These are phyloP conservation scores for Apotomis capreana DNA, from an alignment of 2,888 invertebrate genomes.

Conservation along the genomic window DNA sequence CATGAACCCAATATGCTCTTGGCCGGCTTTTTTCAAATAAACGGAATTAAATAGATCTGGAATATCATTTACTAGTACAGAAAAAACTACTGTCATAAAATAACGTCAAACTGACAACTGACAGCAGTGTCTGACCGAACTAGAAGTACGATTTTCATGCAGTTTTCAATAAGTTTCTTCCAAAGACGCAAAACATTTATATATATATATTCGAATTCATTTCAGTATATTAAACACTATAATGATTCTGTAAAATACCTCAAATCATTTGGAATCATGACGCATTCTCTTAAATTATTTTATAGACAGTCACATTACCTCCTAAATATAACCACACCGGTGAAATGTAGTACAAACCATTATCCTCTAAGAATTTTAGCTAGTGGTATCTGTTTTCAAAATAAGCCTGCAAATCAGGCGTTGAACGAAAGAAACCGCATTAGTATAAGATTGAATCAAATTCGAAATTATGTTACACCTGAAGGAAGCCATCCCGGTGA, in stretches of 20 bases:
- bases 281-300: slow-evolving; percentile 65
- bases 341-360: slow-evolving; percentile 62
- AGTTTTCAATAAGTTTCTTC: slow-evolving; percentile 18
- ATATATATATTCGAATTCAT: neutral
- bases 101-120: slow-evolving; percentile 15
- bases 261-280: slow-evolving; percentile 56
- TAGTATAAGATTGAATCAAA: slow-evolving; percentile 46
- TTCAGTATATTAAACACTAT: slow-evolving; percentile 2
- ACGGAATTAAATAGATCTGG: neutral
- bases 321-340: slow-evolving; percentile 65
- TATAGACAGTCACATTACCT: slow-evolving; percentile 61
- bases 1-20: too few species aligned
- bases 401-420: slow-evolving; percentile 48
- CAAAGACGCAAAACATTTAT: slow-evolving; percentile 1
- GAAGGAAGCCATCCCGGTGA: slow-evolving; percentile 47
- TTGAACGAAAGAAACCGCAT: slow-evolving; percentile 51
- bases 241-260: slow-evolving; percentile 26
- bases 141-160: slow-evolving; percentile 16
- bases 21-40: neutral
- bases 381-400: slow-evolving; percentile 61
- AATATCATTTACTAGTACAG: neutral
- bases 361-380: slow-evolving; percentile 59
- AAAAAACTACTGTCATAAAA: neutral
- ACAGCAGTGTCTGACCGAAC: neutral
- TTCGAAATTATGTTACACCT: slow-evolving; percentile 54